These are phyloP conservation scores for Augochlorella aurata DNA, from an alignment of 2,888 invertebrate genomes.

Conservation along the genomic window DNA sequence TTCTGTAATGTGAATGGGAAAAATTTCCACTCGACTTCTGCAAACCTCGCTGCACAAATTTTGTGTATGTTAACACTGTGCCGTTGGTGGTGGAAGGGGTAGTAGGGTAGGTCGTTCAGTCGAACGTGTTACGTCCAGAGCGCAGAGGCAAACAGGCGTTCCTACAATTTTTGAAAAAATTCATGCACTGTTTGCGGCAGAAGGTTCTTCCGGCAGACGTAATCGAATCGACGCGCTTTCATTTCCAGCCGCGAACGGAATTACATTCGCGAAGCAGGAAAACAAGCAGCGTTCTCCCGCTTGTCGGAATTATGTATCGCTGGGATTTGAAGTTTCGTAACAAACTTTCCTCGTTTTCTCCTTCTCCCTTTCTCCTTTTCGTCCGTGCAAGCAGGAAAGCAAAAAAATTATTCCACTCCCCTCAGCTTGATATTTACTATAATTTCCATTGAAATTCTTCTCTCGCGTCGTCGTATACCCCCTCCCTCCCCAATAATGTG, in stretches of 20 bases:
- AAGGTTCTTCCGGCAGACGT: not conserved
- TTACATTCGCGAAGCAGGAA: not conserved
- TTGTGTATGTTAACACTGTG: conserved; percentile 1
- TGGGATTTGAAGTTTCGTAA: not conserved
- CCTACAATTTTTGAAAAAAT: conserved; percentile 2
- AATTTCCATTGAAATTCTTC: not conserved
- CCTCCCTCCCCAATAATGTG: not conserved
- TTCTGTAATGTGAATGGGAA: not conserved
- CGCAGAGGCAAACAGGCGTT: not conserved
- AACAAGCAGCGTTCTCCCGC: not conserved
- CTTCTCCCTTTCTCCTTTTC: not conserved
- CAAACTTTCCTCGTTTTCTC: not conserved
- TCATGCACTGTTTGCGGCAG: conserved; percentile 12
- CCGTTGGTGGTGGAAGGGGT: not conserved
- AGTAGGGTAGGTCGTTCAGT: not conserved
- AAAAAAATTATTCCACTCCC: not conserved
- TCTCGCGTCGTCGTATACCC: not conserved
- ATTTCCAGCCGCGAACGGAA: not conserved
- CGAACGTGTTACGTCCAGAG: not conserved
- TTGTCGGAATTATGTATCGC: not conserved
- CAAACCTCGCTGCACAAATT: not conserved
- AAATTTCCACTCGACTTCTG: not conserved
- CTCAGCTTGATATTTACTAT: conserved; percentile 3
- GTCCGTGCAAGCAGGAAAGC: rapidly evolving
- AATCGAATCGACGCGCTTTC: conserved; percentile 5